phyloP scores from a whole-genome alignment of 1,140 invertebrate species.

The Magallana gigas region DNA sequence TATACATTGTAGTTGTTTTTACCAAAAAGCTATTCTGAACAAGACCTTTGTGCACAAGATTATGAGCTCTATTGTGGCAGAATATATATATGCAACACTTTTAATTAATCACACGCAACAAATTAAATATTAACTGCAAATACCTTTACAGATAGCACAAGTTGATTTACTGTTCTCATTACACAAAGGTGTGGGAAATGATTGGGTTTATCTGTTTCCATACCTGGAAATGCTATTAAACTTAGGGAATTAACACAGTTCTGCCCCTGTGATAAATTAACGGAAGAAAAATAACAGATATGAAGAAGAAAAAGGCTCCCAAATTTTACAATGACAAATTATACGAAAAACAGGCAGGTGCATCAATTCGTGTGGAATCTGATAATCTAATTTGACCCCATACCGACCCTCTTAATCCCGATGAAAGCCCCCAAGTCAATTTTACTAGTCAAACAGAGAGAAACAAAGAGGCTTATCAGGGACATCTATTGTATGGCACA shows the following conservation, averaged over 20 bases:
- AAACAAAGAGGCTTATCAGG: conserved; percentile 40
- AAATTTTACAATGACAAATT: conserved; percentile 23
- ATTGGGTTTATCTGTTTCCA: conserved; percentile 4
- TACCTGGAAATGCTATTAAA: conserved; percentile 23
- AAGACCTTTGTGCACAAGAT: too few relatives aligned
- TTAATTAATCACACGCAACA: neutral
- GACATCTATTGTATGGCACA: conserved; percentile 28
- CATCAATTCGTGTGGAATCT: conserved; percentile 30
- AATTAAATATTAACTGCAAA: neutral
- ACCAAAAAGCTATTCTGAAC: too few relatives aligned
- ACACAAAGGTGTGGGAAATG: conserved; percentile 23
- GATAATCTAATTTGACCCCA: conserved; percentile 37
- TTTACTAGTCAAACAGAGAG: conserved; percentile 40
- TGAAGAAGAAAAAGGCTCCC: conserved; percentile 1
- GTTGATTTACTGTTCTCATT: neutral
- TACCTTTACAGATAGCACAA: neutral
- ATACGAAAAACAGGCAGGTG: conserved; percentile 27
- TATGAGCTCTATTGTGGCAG: too few relatives aligned
- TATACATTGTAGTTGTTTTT: too few relatives aligned
- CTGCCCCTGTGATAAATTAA: neutral
- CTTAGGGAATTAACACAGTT: neutral
- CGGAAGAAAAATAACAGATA: neutral
- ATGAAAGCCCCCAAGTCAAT: conserved; percentile 41
- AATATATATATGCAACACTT: neutral
- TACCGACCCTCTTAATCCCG: conserved; percentile 38